Evolutionary conservation across 2,888 invertebrate genomes (phyloP).

Genomic region (Chromoteleia sp.): DNA sequence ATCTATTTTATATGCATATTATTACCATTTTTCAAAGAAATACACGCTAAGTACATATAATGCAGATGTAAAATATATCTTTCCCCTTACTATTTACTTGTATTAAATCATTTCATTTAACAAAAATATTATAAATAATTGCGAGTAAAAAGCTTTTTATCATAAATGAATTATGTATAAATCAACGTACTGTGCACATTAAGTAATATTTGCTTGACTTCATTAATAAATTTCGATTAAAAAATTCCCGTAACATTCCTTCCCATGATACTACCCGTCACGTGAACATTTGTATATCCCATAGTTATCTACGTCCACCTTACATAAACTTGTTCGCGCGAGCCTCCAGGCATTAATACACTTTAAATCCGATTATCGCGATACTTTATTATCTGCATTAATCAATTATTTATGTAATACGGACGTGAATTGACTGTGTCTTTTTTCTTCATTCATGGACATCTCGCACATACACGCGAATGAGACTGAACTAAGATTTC

Average conservation of each 20-base stretch:
- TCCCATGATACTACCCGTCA: slow-evolving; percentile 17
- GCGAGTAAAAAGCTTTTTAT: too few species aligned
- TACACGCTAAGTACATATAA: too few species aligned
- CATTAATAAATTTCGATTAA: background rate
- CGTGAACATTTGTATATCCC: slow-evolving; percentile 26
- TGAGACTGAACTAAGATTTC: slow-evolving; percentile 3
- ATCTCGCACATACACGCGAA: background rate
- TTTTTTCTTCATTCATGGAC: background rate
- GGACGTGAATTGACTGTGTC: background rate
- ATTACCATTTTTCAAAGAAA: too few species aligned
- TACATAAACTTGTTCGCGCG: slow-evolving; percentile 45
- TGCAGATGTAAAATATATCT: too few species aligned
- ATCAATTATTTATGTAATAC: slow-evolving; percentile 45
- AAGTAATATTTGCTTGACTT: background rate
- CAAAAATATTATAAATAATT: too few species aligned
- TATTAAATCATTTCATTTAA: too few species aligned
- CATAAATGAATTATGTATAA: too few species aligned
- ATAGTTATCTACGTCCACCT: slow-evolving; percentile 39
- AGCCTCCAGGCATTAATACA: slow-evolving; percentile 41
- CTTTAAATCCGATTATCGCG: slow-evolving; percentile 56
- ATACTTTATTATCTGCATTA: slow-evolving; percentile 45
- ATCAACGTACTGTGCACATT: too few species aligned
- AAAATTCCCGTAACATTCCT: slow-evolving; percentile 3
- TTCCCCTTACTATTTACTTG: too few species aligned
- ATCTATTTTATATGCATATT: too few species aligned